phyloP scores from a whole-genome alignment of 2,888 invertebrate species.

The Oasisia sp. region DNA sequence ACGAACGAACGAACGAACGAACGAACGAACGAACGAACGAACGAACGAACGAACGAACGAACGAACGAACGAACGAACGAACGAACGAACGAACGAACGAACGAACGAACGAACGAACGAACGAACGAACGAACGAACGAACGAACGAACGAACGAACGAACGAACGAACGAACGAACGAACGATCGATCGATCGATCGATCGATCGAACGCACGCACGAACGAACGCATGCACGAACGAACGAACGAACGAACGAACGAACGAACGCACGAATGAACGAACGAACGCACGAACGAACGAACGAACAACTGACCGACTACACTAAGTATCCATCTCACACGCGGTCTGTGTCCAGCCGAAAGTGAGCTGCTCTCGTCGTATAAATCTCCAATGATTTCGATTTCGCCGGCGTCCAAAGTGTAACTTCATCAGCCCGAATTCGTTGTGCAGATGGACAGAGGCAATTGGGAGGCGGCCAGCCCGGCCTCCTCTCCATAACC shows the following conservation, averaged over 20 bases:
- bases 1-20: too few species aligned
- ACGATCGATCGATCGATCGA: too few species aligned
- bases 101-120: too few species aligned
- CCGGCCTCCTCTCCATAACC: not conserved
- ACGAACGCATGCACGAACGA: not conserved
- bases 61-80: too few species aligned
- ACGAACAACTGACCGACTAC: not conserved
- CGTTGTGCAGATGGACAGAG: not conserved
- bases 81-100: too few species aligned
- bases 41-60: too few species aligned
- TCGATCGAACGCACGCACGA: not conserved
- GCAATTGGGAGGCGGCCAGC: not conserved
- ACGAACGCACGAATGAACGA: too few species aligned
- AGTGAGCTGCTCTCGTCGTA: not conserved
- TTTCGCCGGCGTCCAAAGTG: not conserved
- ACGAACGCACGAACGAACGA: not conserved
- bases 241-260: not conserved
- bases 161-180: too few species aligned
- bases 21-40: too few species aligned
- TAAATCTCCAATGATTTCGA: slow-evolving; percentile 3
- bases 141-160: too few species aligned
- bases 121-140: too few species aligned
- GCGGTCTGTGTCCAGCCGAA: not conserved
- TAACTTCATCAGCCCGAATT: slow-evolving; percentile 5
- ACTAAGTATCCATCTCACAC: not conserved